Conservation (phyloP, 2,888 invertebrate species). For the Lycia hirtaria region DNA sequence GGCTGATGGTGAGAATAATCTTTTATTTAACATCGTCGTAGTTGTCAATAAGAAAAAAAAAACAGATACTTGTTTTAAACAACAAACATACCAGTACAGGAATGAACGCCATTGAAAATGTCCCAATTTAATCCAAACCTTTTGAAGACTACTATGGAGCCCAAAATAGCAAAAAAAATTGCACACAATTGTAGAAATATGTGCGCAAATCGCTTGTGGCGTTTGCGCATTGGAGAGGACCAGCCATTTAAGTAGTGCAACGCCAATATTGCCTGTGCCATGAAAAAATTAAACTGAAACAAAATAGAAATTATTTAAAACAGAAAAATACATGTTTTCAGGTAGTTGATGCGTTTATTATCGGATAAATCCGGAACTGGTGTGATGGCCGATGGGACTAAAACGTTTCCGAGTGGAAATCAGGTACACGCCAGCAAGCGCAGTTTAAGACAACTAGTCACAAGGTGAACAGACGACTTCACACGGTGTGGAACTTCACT, state of each 20-base stretch:
- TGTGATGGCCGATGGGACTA: too few relatives aligned
- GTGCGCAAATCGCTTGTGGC: conserved; percentile 54
- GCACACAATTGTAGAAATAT: conserved; percentile 55
- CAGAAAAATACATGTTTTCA: neutral
- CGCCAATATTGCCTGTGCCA: conserved; percentile 60
- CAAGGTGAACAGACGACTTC: too few relatives aligned
- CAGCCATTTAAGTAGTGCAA: conserved; percentile 63
- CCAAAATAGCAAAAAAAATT: conserved; percentile 44
- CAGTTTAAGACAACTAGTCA: too few relatives aligned
- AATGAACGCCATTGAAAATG: too few relatives aligned
- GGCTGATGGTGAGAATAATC: too few relatives aligned
- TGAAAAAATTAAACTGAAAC: conserved; percentile 62
- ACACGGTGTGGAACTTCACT: too few relatives aligned
- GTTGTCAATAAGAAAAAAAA: neutral
- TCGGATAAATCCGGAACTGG: too few relatives aligned
- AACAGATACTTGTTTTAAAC: neutral
- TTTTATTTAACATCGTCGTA: too few relatives aligned
- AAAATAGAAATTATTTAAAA: neutral
- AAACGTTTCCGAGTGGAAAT: too few relatives aligned
- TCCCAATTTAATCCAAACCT: neutral
- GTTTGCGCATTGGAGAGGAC: conserved; percentile 56
- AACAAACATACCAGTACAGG: too few relatives aligned
- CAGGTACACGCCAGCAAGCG: too few relatives aligned
- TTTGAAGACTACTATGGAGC: conserved; percentile 39
- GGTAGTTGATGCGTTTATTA: too few relatives aligned